Percentiles rank a stretch among this genome's conserved stretches.
phyloP scores from a whole-genome alignment of 2,797 vertebrate genomes.

The Acropternis orthonyx region DNA sequence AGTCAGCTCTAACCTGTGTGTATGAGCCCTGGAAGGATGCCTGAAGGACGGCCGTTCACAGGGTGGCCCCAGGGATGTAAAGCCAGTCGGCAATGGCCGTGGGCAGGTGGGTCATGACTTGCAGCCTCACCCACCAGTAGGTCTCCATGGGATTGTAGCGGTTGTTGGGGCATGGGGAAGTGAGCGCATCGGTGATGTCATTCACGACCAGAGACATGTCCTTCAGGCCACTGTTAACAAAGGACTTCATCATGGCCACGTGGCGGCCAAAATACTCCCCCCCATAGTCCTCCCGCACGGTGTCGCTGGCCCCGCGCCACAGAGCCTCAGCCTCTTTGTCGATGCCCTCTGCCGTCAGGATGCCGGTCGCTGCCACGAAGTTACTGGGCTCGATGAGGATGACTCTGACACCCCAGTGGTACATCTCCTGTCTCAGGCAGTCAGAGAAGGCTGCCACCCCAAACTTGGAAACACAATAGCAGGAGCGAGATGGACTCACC shows the following conservation, averaged over 20 bases:
- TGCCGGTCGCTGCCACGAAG: constrained; percentile 84
- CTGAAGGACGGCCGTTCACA: background rate
- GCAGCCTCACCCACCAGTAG: constrained; percentile 85
- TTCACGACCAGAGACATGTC: constrained; percentile 77
- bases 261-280: constrained; percentile 76
- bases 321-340: constrained; percentile 77
- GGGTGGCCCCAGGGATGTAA: constrained; percentile 64
- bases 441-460: constrained; percentile 87
- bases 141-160: constrained; percentile 85
- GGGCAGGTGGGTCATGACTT: constrained; percentile 84
- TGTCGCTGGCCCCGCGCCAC: constrained; percentile 77
- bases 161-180: constrained; percentile 76
- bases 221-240: constrained; percentile 77
- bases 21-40: background rate
- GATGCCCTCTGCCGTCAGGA: constrained; percentile 77
- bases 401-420: constrained; percentile 85
- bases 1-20: background rate
- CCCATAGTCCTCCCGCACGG: constrained; percentile 82
- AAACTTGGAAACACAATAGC: constrained; percentile 87
- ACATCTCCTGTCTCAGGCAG: constrained; percentile 90
- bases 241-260: constrained; percentile 81
- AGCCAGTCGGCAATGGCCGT: constrained; percentile 81
- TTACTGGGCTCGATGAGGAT: constrained; percentile 85
- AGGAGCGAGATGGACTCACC: constrained; percentile 78
- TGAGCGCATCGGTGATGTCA: constrained; percentile 81